Percentiles rank a stretch among this genome's conserved stretches.
Conservation (phyloP, 2,797 vertebrate genomes). For the Alauda arvensis region DNA sequence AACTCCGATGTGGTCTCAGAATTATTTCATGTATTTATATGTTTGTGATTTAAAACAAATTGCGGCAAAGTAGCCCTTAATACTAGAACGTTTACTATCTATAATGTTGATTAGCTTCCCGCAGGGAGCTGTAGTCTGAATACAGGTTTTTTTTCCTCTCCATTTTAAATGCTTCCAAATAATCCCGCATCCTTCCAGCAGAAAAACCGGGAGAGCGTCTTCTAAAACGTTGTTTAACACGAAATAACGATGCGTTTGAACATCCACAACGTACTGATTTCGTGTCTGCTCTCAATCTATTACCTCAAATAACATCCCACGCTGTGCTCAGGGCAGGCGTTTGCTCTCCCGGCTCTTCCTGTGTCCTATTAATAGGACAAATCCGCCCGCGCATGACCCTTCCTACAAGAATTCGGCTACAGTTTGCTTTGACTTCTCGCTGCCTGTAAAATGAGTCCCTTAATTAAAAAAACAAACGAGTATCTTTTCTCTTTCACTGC, state of each 20-base stretch:
- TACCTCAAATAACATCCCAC: background rate
- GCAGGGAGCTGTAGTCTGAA: background rate
- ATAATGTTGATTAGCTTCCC: background rate
- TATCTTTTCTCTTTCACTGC: background rate
- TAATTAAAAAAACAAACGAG: background rate
- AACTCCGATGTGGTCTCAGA: background rate
- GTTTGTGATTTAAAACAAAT: background rate
- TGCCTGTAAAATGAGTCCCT: background rate
- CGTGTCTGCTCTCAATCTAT: background rate
- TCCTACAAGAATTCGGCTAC: background rate
- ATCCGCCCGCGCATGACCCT: background rate
- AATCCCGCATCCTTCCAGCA: background rate
- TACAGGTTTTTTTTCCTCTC: accelerated
- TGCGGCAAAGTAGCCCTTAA: background rate
- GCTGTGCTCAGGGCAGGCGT: background rate
- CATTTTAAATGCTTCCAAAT: background rate
- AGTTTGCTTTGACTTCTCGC: background rate
- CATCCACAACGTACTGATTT: background rate
- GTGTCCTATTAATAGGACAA: constrained; percentile 17
- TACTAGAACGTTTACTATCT: background rate
- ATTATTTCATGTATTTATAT: background rate
- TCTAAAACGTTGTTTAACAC: background rate
- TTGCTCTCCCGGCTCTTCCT: background rate
- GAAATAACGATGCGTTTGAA: background rate
- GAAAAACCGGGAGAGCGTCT: background rate